A percentile compares a stretch with the other conserved stretches of the same genome.
These are phyloP conservation scores for Helicolenus hilgendorfi DNA, from an alignment of 2,797 vertebrate genomes.

Conservation along the genomic window DNA sequence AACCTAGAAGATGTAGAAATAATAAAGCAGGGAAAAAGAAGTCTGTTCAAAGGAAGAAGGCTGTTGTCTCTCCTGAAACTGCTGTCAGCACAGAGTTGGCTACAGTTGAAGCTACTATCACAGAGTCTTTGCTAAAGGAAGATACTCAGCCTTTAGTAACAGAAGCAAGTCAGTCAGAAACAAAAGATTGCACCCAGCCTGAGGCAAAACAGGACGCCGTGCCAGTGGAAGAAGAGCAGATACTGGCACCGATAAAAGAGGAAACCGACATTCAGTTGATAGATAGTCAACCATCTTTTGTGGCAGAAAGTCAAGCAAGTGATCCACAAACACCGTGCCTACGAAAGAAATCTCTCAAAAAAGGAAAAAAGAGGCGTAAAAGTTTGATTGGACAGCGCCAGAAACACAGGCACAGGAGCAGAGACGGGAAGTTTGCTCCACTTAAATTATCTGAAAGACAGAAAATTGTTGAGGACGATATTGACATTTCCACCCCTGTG, in stretches of 20 bases:
- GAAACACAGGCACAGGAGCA: constrained; percentile 82
- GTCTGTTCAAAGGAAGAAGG: constrained; percentile 75
- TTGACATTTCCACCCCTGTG: constrained; percentile 43
- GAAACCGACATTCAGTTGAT: constrained; percentile 80
- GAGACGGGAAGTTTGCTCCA: constrained; percentile 78
- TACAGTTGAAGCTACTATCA: constrained; percentile 44
- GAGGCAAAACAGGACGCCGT: constrained; percentile 60
- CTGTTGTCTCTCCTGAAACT: constrained; percentile 63
- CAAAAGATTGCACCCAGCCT: constrained; percentile 42
- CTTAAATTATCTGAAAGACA: constrained; percentile 50
- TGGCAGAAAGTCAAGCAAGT: constrained; percentile 66
- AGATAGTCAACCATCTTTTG: constrained; percentile 71
- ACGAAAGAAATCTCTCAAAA: constrained; percentile 71
- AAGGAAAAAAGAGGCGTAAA: constrained; percentile 86
- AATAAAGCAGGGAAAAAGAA: constrained; percentile 75
- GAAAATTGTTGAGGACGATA: constrained; percentile 40
- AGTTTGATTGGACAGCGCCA: constrained; percentile 86
- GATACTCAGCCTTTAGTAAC: constrained; percentile 37
- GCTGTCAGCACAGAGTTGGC: constrained; percentile 53
- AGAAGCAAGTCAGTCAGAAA: constrained; percentile 48
- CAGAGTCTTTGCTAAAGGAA: constrained; percentile 56
- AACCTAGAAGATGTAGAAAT: constrained; percentile 78
- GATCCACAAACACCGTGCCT: constrained; percentile 41
- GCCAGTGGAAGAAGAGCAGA: constrained; percentile 64
- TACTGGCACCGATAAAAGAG: constrained; percentile 73